Base-by-base conservation (phyloP, 2,888 invertebrate genomes). In the Rhimphoctona megacephalus region DNA sequence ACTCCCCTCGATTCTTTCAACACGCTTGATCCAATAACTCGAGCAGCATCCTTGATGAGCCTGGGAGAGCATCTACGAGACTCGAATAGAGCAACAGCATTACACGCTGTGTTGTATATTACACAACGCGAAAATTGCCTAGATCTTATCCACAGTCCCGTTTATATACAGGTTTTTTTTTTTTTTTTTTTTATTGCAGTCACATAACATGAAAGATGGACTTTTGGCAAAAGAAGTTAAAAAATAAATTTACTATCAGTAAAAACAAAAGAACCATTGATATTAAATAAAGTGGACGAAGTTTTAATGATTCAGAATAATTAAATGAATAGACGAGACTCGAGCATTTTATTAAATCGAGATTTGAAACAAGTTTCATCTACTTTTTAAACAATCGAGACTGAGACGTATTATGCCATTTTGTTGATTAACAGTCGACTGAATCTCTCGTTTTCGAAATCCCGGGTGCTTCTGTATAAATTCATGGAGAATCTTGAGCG, bases 11-110 rank as follows among this genome's bases (percentile, higher is more conserved):
- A 66, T 84, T 82, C 70, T 80, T 86, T 49, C 79, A 30, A 76
- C 70, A 74, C 61, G 74, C 74, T 85, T 69, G 82, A 82, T 83
- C 85, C 83, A 76, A 80, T 64, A 80, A 33, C 83, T 80, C 64
- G 80, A 67, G 85, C 80, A 72, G 85, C 85, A 86, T 86, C 64
- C 80, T 76, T 83, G 83, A 86, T 86, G 83, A 83, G 80, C 49
- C 52, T 46, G 69, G 67, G 85, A 80, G 70, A 74, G 67, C 78
- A 46, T 73, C 79, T 85, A 79, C 82, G 82, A 82, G 82, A 83
- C 85, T 70, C 61, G 83, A 86, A 82, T 82, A 82, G 49, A 79
- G 70, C 76, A 79, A 69, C 36, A 43, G 46, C 30, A 19, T n/a
- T 57, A 73, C 54, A 25, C 22, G 17, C 57, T 67, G 22, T 81